Conservation (phyloP, 2,113 vertebrate genomes). For the Chauna torquata region DNA sequence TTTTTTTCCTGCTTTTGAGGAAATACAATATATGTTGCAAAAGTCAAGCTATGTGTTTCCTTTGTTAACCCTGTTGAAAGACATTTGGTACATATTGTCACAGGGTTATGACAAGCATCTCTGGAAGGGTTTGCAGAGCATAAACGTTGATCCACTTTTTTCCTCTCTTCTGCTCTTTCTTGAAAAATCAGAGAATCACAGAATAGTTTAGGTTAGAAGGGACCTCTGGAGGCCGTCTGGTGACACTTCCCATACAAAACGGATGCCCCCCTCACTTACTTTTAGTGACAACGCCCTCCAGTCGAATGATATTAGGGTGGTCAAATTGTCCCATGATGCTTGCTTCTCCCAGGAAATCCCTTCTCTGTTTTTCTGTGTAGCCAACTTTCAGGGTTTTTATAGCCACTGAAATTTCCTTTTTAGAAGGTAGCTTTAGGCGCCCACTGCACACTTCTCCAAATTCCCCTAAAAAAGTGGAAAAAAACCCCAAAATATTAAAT, state of each 20-base stretch:
- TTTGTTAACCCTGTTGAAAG: background rate
- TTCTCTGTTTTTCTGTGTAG: constrained; percentile 95
- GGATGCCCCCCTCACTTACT: constrained; percentile 80
- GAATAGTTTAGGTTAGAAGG: background rate
- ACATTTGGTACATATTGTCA: background rate
- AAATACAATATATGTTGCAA: background rate
- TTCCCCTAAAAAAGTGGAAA: constrained; percentile 81
- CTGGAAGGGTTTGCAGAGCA: background rate
- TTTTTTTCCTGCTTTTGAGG: background rate
- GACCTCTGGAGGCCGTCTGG: background rate
- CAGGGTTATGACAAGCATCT: background rate
- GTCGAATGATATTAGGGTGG: constrained; percentile 95
- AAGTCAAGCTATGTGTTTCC: background rate
- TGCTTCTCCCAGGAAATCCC: constrained; percentile 95
- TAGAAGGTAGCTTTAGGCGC: constrained; percentile 91
- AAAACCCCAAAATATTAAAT: background rate
- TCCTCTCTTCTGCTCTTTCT: background rate
- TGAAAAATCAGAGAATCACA: background rate
- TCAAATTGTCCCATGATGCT: constrained; percentile 99
- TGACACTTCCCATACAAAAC: background rate
- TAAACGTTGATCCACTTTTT: background rate
- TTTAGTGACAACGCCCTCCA: constrained; percentile 96
- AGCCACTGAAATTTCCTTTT: constrained; percentile 97
- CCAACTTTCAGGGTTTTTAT: constrained; percentile 97
- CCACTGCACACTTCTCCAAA: constrained; percentile 98